These are phyloP conservation scores for Zaprionus africanus DNA, from an alignment of 1,140 invertebrate species.

Conservation along the genomic window DNA sequence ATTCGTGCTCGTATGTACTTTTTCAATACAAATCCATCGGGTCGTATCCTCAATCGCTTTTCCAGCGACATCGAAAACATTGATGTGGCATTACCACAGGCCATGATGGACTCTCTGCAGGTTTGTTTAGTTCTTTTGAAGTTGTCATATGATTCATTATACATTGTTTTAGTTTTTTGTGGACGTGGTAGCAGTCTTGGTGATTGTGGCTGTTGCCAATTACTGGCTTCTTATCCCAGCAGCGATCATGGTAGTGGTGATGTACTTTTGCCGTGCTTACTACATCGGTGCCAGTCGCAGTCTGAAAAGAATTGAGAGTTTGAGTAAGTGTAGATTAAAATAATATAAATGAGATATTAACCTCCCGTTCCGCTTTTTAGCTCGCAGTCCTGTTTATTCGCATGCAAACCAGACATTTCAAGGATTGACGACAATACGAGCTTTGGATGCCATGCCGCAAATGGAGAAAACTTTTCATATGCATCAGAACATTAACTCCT, in stretches of 20 bases:
- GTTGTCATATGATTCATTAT: neutral
- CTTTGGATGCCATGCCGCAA: slow-evolving; percentile 88
- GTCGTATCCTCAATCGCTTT: slow-evolving; percentile 92
- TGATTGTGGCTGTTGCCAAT: slow-evolving; percentile 91
- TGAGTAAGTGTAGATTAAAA: slow-evolving; percentile 86
- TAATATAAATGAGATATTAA: neutral
- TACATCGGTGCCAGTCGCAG: slow-evolving; percentile 92
- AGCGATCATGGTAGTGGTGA: slow-evolving; percentile 87
- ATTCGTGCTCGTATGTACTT: slow-evolving; percentile 93
- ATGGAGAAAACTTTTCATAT: slow-evolving; percentile 90
- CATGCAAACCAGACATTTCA: slow-evolving; percentile 91
- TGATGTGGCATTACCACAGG: slow-evolving; percentile 92
- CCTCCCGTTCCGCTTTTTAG: slow-evolving; percentile 83
- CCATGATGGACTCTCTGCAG: slow-evolving; percentile 89
- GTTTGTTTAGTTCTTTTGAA: slow-evolving; percentile 85
- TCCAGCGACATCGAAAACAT: slow-evolving; percentile 93
- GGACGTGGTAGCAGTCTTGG: slow-evolving; percentile 87
- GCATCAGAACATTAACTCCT: slow-evolving; percentile 89
- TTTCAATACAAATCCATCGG: slow-evolving; percentile 94
- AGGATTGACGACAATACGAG: slow-evolving; percentile 92
- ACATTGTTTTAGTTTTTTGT: slow-evolving; percentile 86
- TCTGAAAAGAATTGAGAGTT: slow-evolving; percentile 92
- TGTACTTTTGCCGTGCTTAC: slow-evolving; percentile 88
- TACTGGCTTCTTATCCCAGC: slow-evolving; percentile 91
- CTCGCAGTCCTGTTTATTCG: slow-evolving; percentile 92